Conservation (phyloP, 2,113 vertebrate species). For the Vombatus ursinus region DNA sequence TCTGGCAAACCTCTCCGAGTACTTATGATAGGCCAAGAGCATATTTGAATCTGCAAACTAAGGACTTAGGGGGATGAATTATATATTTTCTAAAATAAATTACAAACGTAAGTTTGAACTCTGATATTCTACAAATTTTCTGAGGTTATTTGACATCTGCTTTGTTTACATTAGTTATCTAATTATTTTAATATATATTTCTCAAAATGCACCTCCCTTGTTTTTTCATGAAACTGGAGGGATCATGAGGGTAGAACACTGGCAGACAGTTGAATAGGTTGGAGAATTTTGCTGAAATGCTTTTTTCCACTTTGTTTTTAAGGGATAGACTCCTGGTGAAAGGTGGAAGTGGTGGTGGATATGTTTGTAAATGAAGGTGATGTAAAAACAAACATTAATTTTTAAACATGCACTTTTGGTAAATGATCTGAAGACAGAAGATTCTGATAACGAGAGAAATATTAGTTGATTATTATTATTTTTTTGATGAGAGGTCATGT, state of each 20-base stretch:
- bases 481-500: too few species aligned
- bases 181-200: conserved; percentile 70
- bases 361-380: not conserved
- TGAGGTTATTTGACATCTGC: conserved; percentile 65
- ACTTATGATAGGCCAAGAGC: not conserved
- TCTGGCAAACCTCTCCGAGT: not conserved
- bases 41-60: not conserved
- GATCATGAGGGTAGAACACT: not conserved
- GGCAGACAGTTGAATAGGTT: not conserved
- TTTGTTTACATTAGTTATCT: conserved; percentile 63
- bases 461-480: too few species aligned
- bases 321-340: not conserved
- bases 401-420: not conserved
- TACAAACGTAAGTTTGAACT: not conserved
- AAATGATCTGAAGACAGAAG: not conserved
- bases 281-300: not conserved
- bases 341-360: not conserved
- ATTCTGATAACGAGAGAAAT: not conserved
- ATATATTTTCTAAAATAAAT: not conserved
- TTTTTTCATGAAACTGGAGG: not conserved
- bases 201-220: not conserved
- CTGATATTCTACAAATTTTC: not conserved
- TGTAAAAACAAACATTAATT: not conserved
- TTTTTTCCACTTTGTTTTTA: not conserved
- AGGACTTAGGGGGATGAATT: not conserved